phyloP scores from a whole-genome alignment of 1,140 invertebrate genomes.

The Berghia stephanieae region DNA sequence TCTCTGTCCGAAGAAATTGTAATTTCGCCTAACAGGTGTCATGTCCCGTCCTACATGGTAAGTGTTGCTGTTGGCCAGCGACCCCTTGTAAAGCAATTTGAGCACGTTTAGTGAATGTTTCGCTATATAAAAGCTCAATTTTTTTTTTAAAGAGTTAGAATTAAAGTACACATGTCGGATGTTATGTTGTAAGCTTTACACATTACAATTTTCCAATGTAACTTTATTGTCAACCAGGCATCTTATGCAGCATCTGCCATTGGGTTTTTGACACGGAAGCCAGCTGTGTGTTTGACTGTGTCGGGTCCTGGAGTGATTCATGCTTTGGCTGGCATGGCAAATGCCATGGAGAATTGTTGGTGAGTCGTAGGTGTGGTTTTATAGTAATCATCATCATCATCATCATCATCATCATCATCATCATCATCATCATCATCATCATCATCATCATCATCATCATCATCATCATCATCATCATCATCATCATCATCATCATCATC shows the following conservation, averaged over 20 bases:
- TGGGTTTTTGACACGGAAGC: slow-evolving; percentile 75
- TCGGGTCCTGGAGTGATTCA: slow-evolving; percentile 95
- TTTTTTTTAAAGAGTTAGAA: too few relatives aligned
- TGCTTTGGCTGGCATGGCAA: slow-evolving; percentile 91
- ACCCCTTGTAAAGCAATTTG: too few relatives aligned
- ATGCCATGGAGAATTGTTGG: slow-evolving; percentile 96
- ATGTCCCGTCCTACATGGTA: too few relatives aligned
- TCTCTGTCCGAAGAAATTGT: too few relatives aligned
- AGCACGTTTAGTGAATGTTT: too few relatives aligned
- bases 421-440: slow-evolving; percentile 7
- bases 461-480: slow-evolving; percentile 2
- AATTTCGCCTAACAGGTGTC: too few relatives aligned
- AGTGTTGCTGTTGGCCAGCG: too few relatives aligned
- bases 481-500: slow-evolving; percentile 7
- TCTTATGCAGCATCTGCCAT: slow-evolving; percentile 94
- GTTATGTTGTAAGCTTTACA: too few relatives aligned
- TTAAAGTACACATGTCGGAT: too few relatives aligned
- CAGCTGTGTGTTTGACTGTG: slow-evolving; percentile 91
- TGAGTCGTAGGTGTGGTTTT: slow-evolving; percentile 57
- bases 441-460: slow-evolving; percentile 4
- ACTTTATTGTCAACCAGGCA: slow-evolving; percentile 68
- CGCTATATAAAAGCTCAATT: too few relatives aligned
- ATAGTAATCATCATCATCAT: background rate
- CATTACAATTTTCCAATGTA: too few relatives aligned
- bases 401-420: slow-evolving; percentile 7